phyloP scores from a whole-genome alignment of 35 echinoderm and acorn worm species.

The Amphiura filiformis region DNA sequence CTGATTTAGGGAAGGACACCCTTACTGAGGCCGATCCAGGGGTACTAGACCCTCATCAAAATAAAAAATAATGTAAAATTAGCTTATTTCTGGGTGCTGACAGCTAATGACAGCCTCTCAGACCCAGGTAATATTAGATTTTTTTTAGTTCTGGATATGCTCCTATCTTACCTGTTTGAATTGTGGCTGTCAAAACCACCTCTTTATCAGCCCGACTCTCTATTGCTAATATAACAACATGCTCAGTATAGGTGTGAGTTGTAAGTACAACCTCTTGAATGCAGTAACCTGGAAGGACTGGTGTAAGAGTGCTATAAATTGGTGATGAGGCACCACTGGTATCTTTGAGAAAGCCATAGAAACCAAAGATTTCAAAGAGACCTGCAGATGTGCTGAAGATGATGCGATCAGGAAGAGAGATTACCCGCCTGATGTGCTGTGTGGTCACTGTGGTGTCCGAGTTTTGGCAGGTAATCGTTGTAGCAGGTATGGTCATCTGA shows the following conservation, averaged over 20 bases:
- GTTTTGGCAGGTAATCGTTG: too few relatives aligned
- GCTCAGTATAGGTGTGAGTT: neutral
- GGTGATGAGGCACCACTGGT: neutral
- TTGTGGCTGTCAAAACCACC: neutral
- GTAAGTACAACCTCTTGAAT: conserved; percentile 22
- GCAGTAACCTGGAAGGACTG: neutral
- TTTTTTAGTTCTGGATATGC: too few relatives aligned
- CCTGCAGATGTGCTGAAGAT: conserved; percentile 26
- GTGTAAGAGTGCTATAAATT: neutral
- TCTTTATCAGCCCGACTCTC: neutral
- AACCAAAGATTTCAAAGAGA: conserved; percentile 36
- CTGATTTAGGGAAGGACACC: too few relatives aligned
- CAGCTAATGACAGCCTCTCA: too few relatives aligned
- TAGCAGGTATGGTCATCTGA: too few relatives aligned
- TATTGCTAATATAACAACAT: conserved; percentile 11
- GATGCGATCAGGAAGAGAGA: conserved; percentile 27
- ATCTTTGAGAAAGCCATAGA: neutral
- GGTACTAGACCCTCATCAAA: too few relatives aligned
- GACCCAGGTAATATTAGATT: too few relatives aligned
- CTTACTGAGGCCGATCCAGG: too few relatives aligned
- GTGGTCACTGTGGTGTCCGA: too few relatives aligned
- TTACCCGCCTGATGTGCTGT: conserved; percentile 22
- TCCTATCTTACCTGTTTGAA: conserved; percentile 29
- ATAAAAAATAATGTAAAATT: too few relatives aligned
- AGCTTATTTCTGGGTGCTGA: too few relatives aligned